Conservation (phyloP, 1,140 invertebrate species). For the Cotesia typhae region DNA sequence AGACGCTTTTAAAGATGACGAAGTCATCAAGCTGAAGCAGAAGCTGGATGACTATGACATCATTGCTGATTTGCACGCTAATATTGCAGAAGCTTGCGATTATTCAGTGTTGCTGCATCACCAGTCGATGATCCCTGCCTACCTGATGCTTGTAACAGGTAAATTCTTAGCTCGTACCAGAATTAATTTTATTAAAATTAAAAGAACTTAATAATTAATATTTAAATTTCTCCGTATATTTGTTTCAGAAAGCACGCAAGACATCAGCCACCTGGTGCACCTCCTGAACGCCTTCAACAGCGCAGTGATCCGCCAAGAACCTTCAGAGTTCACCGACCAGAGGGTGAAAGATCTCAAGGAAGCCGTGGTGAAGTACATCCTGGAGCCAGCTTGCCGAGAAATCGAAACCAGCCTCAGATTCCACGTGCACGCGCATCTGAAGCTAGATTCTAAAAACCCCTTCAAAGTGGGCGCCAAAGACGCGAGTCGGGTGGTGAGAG, state of each 20-base stretch:
- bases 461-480: conserved; percentile 69
- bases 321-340: conserved; percentile 42
- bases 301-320: conserved; percentile 47
- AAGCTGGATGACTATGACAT: conserved; percentile 59
- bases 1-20: conserved; percentile 60
- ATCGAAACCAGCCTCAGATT: conserved; percentile 92
- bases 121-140: conserved; percentile 61
- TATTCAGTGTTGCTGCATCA: conserved; percentile 61
- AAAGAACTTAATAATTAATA: no score
- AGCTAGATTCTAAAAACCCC: conserved; percentile 82
- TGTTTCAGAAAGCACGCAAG: conserved; percentile 50
- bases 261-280: conserved; percentile 54
- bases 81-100: conserved; percentile 52
- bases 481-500: conserved; percentile 51
- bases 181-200: no score
- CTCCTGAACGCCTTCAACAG: conserved; percentile 59
- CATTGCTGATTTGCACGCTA: conserved; percentile 54
- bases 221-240: conserved; percentile 25
- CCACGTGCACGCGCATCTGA: conserved; percentile 89
- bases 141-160: conserved; percentile 48
- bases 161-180: no score
- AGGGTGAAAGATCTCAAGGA: conserved; percentile 49
- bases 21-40: conserved; percentile 52
- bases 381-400: conserved; percentile 82
- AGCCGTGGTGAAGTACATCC: conserved; percentile 66